phyloP scores from a whole-genome alignment of 2,888 invertebrate genomes.

The Nephrotoma appendiculata region DNA sequence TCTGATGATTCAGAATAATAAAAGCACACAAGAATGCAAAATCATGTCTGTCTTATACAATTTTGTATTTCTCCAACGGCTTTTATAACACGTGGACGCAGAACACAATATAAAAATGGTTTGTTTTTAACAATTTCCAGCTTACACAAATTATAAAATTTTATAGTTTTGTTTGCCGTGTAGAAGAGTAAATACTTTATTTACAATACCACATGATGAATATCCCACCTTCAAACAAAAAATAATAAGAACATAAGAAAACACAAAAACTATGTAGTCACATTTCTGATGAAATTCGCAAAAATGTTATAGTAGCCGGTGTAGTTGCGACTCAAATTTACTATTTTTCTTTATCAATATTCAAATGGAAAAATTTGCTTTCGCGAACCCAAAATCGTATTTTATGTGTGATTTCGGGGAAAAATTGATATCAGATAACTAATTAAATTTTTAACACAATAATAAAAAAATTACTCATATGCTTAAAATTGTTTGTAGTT shows the following conservation, averaged over 20 bases:
- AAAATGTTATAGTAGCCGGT: not conserved
- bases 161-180: not conserved
- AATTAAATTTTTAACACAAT: not conserved
- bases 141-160: not conserved
- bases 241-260: not conserved
- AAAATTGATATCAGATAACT: too few species aligned
- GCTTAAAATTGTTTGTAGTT: not conserved
- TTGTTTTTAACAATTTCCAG: not conserved
- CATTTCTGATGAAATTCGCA: not conserved
- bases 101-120: too few species aligned
- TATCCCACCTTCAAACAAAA: not conserved
- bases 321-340: too few species aligned
- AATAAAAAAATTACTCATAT: not conserved
- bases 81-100: too few species aligned
- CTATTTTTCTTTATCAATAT: too few species aligned
- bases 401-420: too few species aligned
- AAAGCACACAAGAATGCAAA: too few species aligned
- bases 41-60: too few species aligned
- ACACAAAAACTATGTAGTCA: not conserved
- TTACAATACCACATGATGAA: not conserved
- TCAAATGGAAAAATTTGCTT: too few species aligned
- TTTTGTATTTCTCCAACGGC: too few species aligned
- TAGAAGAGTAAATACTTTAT: not conserved
- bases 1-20: too few species aligned
- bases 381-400: too few species aligned